These are phyloP conservation scores for cat (Felis catus) DNA, from an alignment of 2,113 vertebrate species.

Conservation along the genomic window DNA sequence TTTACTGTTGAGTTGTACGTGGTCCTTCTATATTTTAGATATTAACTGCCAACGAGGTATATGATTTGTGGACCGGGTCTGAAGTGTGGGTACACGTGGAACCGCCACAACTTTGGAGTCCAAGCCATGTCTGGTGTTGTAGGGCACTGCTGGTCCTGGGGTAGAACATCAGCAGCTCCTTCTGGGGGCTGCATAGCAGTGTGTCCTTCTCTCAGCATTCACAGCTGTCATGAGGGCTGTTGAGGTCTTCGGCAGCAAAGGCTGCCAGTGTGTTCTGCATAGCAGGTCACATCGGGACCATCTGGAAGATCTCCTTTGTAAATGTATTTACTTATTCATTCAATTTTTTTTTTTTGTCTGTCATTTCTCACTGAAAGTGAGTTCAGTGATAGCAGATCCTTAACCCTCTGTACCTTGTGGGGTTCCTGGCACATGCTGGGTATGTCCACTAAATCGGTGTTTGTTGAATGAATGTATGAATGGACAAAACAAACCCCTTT, in stretches of 20 bases:
- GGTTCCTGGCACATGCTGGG: not conserved
- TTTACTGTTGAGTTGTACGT: not conserved
- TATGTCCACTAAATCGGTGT: not conserved
- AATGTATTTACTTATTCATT: not conserved
- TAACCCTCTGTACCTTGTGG: not conserved
- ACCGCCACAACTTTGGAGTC: not conserved
- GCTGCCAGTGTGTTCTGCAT: not conserved
- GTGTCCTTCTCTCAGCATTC: not conserved
- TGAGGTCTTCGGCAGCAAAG: not conserved
- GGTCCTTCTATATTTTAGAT: not conserved
- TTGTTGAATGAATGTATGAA: not conserved
- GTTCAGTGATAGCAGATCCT: not conserved
- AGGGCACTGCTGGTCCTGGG: not conserved
- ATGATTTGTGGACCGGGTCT: not conserved
- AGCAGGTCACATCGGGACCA: not conserved
- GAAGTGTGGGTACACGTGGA: not conserved
- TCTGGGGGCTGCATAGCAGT: not conserved
- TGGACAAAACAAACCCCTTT: not conserved
- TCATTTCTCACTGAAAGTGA: not conserved
- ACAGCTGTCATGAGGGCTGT: not conserved
- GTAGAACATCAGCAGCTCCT: not conserved
- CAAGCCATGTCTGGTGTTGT: not conserved
- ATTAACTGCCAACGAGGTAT: not conserved
- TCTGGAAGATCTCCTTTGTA: not conserved
- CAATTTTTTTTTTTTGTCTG: not conserved